Evolutionary conservation across 2,113 vertebrate species (phyloP).

Genomic region (Halcyon senegalensis): DNA sequence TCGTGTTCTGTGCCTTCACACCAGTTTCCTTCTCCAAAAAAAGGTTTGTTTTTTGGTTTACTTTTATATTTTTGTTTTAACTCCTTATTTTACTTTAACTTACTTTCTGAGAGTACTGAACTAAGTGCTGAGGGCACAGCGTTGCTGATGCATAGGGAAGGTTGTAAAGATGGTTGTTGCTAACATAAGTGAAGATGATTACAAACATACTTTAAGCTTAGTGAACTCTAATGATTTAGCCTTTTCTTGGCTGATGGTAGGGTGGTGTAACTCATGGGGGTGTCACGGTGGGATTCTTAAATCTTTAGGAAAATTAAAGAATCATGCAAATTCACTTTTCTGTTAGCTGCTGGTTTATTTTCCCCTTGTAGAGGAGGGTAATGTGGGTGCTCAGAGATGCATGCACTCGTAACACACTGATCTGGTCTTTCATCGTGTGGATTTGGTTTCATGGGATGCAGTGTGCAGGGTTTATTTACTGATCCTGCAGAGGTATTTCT

Average conservation of each 20-base stretch:
- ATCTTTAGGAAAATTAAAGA: neutral
- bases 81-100: neutral
- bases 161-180: neutral
- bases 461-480: neutral
- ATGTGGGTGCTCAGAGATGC: neutral
- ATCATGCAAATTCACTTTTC: neutral
- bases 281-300: neutral
- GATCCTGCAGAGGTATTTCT: neutral
- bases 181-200: neutral
- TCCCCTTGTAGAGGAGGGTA: neutral
- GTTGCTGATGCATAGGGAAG: neutral
- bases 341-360: neutral
- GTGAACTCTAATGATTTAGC: neutral
- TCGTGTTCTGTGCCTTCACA: constrained; percentile 70
- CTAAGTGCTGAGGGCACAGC: neutral
- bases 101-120: neutral
- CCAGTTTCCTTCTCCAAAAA: constrained; percentile 68
- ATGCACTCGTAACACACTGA: neutral
- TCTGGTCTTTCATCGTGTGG: neutral
- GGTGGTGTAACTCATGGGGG: neutral
- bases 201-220: neutral
- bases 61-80: neutral
- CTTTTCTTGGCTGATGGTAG: neutral
- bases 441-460: neutral
- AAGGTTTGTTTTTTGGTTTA: constrained; percentile 68